These are phyloP conservation scores for Pelodiscus sinensis DNA, from an alignment of 2,113 vertebrate genomes.

Conservation along the genomic window DNA sequence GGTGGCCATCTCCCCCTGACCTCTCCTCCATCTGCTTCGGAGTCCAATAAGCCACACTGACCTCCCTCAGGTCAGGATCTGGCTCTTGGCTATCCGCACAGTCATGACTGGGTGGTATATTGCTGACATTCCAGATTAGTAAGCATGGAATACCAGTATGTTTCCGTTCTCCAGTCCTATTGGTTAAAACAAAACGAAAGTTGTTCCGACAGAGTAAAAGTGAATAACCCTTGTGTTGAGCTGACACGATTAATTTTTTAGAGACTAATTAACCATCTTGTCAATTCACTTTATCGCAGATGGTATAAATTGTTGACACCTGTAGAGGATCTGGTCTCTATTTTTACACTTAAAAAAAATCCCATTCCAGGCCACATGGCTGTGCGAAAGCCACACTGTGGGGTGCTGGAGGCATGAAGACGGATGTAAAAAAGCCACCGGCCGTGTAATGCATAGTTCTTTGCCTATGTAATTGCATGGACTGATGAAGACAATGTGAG, in stretches of 20 bases:
- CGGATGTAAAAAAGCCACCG: background rate
- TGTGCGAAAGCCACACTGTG: background rate
- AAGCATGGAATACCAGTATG: no score
- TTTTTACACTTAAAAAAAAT: background rate
- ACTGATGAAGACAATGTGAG: slow-evolving; percentile 4
- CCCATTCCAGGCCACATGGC: background rate
- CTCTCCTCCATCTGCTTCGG: background rate
- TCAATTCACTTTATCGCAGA: background rate
- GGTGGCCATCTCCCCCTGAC: background rate
- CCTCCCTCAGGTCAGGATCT: background rate
- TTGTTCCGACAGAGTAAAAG: background rate
- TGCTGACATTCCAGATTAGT: background rate
- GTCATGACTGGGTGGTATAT: background rate
- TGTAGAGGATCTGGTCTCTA: background rate
- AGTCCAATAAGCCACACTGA: background rate
- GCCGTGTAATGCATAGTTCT: background rate
- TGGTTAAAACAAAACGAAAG: background rate
- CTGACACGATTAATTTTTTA: background rate
- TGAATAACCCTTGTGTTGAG: background rate
- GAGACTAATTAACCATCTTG: background rate
- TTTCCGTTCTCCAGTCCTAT: background rate
- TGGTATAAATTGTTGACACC: background rate
- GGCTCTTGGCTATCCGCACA: background rate
- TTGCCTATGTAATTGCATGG: background rate
- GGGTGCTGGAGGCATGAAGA: background rate